Evolutionary conservation across 2,888 invertebrate genomes (phyloP).

Genomic region (Ectemnius lituratus): DNA sequence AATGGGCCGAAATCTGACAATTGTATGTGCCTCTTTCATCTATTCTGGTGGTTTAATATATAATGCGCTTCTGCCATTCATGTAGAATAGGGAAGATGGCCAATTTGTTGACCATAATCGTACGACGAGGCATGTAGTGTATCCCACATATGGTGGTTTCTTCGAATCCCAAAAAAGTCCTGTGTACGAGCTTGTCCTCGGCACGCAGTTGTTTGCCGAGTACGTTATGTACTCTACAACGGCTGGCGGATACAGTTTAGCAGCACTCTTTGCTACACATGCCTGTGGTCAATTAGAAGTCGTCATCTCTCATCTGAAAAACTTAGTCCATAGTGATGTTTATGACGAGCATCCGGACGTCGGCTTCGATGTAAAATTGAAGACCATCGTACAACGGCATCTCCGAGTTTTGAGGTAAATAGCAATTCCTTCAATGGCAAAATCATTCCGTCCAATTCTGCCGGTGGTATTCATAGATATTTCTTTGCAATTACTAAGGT

Average conservation of each 20-base stretch:
- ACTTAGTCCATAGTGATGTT: too few relatives aligned
- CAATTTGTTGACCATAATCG: conserved; percentile 49
- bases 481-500: too few relatives aligned
- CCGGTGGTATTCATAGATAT: too few relatives aligned
- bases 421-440: too few relatives aligned
- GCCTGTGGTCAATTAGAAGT: conserved; percentile 42
- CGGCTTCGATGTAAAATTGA: too few relatives aligned
- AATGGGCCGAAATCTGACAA: conserved; percentile 51
- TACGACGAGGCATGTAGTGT: conserved; percentile 47
- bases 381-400: too few relatives aligned
- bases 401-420: too few relatives aligned
- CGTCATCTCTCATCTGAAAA: conserved; percentile 27
- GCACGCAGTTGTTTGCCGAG: conserved; percentile 37
- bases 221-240: conserved; percentile 43
- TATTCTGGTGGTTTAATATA: conserved; percentile 50
- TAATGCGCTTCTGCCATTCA: conserved; percentile 39
- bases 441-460: too few relatives aligned
- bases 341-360: too few relatives aligned
- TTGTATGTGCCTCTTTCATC: conserved; percentile 41
- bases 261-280: conserved; percentile 54
- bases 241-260: conserved; percentile 47
- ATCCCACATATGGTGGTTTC: conserved; percentile 47
- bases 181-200: conserved; percentile 52
- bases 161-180: conserved; percentile 53
- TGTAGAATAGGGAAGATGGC: conserved; percentile 13